phyloP scores from a whole-genome alignment of 2,797 vertebrate genomes.

The Monodelphis domestica region DNA sequence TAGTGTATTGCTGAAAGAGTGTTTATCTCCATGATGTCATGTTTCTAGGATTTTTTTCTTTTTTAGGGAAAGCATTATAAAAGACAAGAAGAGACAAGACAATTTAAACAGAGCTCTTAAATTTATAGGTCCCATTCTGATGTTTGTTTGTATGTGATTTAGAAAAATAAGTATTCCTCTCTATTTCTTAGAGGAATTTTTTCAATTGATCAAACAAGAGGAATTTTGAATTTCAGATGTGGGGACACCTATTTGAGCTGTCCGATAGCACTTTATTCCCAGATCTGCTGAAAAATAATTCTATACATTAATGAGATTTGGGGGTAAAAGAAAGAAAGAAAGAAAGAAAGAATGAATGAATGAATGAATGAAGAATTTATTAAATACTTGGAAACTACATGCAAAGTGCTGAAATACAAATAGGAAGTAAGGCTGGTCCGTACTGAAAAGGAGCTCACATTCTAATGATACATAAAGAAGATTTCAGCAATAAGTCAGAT shows the following conservation, averaged over 20 bases:
- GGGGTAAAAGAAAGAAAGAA: neutral
- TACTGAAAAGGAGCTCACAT: neutral
- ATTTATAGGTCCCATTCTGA: neutral
- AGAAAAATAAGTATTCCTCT: neutral
- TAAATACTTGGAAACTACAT: neutral
- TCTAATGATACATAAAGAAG: neutral
- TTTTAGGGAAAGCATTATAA: neutral
- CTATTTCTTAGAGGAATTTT: neutral
- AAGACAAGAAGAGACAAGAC: constrained; percentile 15
- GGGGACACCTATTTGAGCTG: neutral
- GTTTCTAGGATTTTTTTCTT: neutral
- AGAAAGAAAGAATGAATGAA: neutral
- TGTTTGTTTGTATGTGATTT: neutral
- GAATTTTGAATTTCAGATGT: neutral
- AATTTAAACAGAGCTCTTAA: constrained; percentile 2
- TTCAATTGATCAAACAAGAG: neutral
- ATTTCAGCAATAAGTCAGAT: neutral
- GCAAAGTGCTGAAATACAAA: neutral
- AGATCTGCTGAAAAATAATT: neutral
- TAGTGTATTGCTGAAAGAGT: neutral
- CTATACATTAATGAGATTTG: neutral
- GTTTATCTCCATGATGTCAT: neutral
- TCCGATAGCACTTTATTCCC: neutral
- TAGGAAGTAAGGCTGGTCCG: neutral
- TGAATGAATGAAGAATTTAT: neutral